These are phyloP conservation scores for Dusona sp. DNA, from an alignment of 2,888 invertebrate species.

Conservation along the genomic window DNA sequence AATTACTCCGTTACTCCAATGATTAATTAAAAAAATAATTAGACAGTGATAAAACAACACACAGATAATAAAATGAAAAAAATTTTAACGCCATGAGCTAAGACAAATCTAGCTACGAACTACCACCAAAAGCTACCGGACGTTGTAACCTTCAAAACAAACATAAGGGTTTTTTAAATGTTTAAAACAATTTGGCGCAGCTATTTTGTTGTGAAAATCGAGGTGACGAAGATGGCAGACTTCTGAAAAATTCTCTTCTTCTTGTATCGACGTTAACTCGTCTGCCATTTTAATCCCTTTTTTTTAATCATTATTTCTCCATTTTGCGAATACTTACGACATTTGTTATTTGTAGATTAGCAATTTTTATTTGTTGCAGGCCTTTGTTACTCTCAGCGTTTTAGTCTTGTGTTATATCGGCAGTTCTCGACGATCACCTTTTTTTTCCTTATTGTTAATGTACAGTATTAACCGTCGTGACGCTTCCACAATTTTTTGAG, in stretches of 20 bases:
- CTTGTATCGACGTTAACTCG: not conserved
- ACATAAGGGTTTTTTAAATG: not conserved
- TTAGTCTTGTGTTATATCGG: slow-evolving; percentile 26
- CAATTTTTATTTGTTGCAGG: slow-evolving; percentile 48
- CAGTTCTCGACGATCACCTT: not conserved
- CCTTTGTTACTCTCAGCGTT: slow-evolving; percentile 48
- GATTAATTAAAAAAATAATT: slow-evolving; percentile 37
- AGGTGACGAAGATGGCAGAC: not conserved
- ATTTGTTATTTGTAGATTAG: slow-evolving; percentile 61
- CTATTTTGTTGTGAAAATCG: not conserved
- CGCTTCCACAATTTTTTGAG: slow-evolving; percentile 5
- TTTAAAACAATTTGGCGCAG: not conserved
- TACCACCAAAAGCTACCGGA: slow-evolving; percentile 55
- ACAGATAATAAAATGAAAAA: slow-evolving; percentile 28
- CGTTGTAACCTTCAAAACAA: slow-evolving; percentile 8
- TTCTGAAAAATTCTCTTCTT: not conserved
- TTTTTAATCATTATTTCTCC: slow-evolving; percentile 4
- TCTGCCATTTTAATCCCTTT: not conserved
- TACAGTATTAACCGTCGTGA: slow-evolving; percentile 7
- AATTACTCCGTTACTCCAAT: slow-evolving; percentile 76
- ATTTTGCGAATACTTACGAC: slow-evolving; percentile 60
- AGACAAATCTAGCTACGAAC: slow-evolving; percentile 31
- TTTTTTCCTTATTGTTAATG: slow-evolving; percentile 16
- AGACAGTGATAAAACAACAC: slow-evolving; percentile 26
- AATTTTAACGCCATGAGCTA: slow-evolving; percentile 21